These are phyloP conservation scores for Atta cephalotes DNA, from an alignment of 1,140 invertebrate species.

Conservation along the genomic window DNA sequence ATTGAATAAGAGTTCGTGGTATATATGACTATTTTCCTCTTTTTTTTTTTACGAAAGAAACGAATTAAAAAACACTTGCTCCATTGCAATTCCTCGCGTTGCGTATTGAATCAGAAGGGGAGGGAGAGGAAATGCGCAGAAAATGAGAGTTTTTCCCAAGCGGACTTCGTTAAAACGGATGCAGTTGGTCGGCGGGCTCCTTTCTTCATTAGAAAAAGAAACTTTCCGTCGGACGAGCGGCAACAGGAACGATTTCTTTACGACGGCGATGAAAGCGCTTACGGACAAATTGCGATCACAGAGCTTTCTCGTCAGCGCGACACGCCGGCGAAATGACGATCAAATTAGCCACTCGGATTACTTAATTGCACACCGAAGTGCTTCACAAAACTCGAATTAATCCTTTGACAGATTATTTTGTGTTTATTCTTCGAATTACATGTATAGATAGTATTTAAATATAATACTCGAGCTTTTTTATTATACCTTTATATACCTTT, in stretches of 20 bases:
- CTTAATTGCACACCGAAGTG: conserved; percentile 23
- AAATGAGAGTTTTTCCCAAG: conserved; percentile 27
- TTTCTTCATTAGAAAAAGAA: conserved; percentile 61
- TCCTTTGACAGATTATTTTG: neutral
- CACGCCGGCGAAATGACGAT: conserved; percentile 32
- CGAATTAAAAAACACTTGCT: conserved; percentile 48
- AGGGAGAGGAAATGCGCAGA: neutral
- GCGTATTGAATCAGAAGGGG: conserved; percentile 27
- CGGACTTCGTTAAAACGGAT: conserved; percentile 53
- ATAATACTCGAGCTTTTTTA: no score
- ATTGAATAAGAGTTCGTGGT: conserved; percentile 20
- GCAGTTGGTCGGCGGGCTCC: conserved; percentile 20
- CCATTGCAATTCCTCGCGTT: conserved; percentile 38
- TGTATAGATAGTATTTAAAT: neutral
- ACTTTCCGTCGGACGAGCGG: conserved; percentile 25
- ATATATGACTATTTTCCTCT: neutral
- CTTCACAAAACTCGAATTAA: conserved; percentile 12
- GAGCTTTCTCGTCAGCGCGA: conserved; percentile 37
- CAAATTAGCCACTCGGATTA: conserved; percentile 46
- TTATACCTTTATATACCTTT: neutral
- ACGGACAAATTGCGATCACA: conserved; percentile 55
- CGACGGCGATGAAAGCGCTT: conserved; percentile 32
- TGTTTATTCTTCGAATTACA: neutral
- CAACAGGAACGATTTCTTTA: conserved; percentile 49
- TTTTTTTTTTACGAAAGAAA: neutral